Base-by-base conservation (phyloP, 2,113 vertebrate genomes). In the Pomatostomus ruficeps region DNA sequence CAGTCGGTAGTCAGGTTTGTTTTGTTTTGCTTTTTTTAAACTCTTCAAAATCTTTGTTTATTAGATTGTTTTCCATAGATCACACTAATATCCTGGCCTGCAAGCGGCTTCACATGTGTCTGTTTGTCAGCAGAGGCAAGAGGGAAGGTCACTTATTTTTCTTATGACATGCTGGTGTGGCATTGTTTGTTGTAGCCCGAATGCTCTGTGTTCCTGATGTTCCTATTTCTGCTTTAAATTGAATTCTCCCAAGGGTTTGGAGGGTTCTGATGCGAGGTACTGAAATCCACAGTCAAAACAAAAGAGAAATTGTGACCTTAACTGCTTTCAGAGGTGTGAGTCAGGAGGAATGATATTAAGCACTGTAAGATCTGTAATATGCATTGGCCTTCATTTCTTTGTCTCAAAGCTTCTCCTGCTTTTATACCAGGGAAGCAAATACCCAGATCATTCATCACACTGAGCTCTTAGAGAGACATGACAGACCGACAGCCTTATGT, bases 321-420 rank as follows among this genome's bases (percentile, higher is more conserved):
- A 73, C 77, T 91, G 21, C 89, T 94, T 92, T 84, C 80, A 73
- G 93, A 78, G 65, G 46, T 82, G 46, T 70, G 88, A 83, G 65
- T 74, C 82, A 55, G 83, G 62, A 81, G 43, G 43, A 33, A 25
- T 83, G 65, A 46, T 93, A 85, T 48, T 91, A 92, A 95, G 79
- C 43, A 40, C 88, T 79, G 61, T 78, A 35, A 76, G 81, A 78
- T 86, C 63, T 12, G 6, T 81, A 61, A 77, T 75, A 46, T 57
- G 43, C n/a, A 7, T 46, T 87, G 88, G 58, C 91, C 49, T 94
- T 91, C 94, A 83, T 95, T 95, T 93, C 85, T 95, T 94, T 94
- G 93, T 97, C 73, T 96, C 75, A 89, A 78, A 96, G 88, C 79
- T 92, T 91, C 76, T 89, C 23, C 65, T 18, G 49, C 88, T 79